These are phyloP conservation scores for Acrocephalus kingi DNA, from an alignment of 2,113 vertebrate species.

Conservation along the genomic window DNA sequence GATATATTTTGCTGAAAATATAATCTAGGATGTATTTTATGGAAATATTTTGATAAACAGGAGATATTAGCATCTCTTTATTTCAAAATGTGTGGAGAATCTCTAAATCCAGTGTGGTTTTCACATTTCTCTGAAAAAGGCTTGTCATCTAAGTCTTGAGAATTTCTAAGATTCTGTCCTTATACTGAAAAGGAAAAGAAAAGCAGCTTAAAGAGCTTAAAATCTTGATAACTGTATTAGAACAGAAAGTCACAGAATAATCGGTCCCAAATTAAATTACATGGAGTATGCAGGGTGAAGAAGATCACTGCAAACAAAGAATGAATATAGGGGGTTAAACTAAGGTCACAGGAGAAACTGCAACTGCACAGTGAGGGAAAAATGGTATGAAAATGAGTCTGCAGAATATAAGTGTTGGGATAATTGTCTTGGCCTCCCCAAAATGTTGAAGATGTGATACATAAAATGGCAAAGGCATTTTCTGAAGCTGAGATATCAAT, in stretches of 20 bases:
- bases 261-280: constrained; percentile 45
- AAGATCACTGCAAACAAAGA: neutral
- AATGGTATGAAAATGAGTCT: neutral
- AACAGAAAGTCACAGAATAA: neutral
- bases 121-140: neutral
- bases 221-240: neutral
- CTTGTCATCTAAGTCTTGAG: neutral
- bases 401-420: neutral
- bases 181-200: neutral
- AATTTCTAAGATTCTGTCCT: neutral
- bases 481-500: neutral
- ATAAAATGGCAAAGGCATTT: neutral
- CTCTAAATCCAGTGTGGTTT: neutral
- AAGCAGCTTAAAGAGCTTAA: neutral
- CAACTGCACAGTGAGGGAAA: neutral
- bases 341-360: neutral
- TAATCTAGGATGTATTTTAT: neutral
- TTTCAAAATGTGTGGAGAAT: neutral
- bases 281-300: neutral
- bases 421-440: neutral
- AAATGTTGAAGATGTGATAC: neutral
- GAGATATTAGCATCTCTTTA: neutral
- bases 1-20: neutral
- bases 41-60: neutral
- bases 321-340: neutral